Base-by-base conservation (phyloP, 2,888 invertebrate genomes). In the Agrochola lychnidis region DNA sequence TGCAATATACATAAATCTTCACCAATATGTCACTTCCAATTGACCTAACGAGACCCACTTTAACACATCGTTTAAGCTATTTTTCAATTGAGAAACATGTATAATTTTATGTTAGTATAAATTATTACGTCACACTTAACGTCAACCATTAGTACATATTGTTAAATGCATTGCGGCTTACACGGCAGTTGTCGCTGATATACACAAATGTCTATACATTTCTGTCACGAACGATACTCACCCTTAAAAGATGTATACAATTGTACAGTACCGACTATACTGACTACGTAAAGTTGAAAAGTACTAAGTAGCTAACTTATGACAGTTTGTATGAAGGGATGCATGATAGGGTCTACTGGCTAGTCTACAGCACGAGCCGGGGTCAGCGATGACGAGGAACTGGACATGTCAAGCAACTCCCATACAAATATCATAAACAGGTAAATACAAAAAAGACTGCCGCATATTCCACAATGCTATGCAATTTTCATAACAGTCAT, bases 381-480 rank as follows among this genome's bases (percentile, higher is more conserved):
- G 90, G 89, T 88, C 90, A 87, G 88, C 89, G 90, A 92, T 91
- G 90, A 91, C 88, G 90, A 91, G 91, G 91, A 85, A 86, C 88
- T 88, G 89, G 90, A 91, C 90, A 90, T 90, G 81, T 90, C 87
- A 95, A 93, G 92, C 92, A 92, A 92, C 88, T 90, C 89, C 90
- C 90, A 92, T 92, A 92, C 92, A 88, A 89, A 86, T 89, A 93
- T 91, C 88, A 92, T 89, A 91, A 81, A 89, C 85, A 89, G 73
- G 89, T 87, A 89, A 88, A 78, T 86, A 79, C 81, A 84, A 79
- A 91, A 92, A 94, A 91, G 93, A 94, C 96, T 95, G 96, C 95
- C 96, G 96, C 95, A 96, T 96, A 96, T 94, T 94, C 95, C 96
- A 95, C 96, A 96, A 95, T 94, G 95, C 96, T 94, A 94, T 94